Evolutionary conservation across 2,113 vertebrate genomes (phyloP), one percentile per base, ranked within the genome.

Genomic region (Myodes glareolus): DNA sequence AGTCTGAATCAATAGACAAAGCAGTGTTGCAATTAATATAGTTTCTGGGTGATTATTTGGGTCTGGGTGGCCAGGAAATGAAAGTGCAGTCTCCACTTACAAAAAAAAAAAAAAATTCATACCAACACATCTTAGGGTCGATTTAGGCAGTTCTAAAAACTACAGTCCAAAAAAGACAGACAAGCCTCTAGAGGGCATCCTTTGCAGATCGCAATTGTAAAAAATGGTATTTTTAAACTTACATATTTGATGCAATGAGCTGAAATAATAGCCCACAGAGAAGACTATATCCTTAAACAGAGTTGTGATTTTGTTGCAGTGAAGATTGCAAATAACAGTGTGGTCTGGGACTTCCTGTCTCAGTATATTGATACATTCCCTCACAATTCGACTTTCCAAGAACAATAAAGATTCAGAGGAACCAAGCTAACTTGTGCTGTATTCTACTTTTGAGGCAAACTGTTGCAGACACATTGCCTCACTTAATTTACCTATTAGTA

Each of bases 401-500:
- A 52, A 92, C 88, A 92, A 76, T 39, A 78, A 92, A 72, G 72
- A 95, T 29, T 81, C 39, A 78, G 65, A 63, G 92, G 88, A 81
- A 78, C 33, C 81, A 76, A 93, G 7, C 3, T 58, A n/a, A 47
- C 84, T 88, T n/a, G 55, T 31, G 42, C 17, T 80, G 3, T 85
- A 29, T 88, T 45, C 7, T 45, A 86, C 77, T 88, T 94, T 85
- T 92, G 70, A 7, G 65, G 23, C 39, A n/a, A 85, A 95, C 16
- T 27, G 6, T 10, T 80, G 87, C 65, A 76, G 52, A 45, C 4
- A 81, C 3, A n/a, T 88, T 72, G 72, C 77, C n/a, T 92, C n/a
- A 76, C 65, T 96, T 93, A 96, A 58, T 89, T 95, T 96, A 78
- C 45, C 81, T 29, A 47, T 8, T 73, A 25, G 19, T 94, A 91